Conservation (phyloP, 2,888 invertebrate genomes). For the Resseliella maxima region DNA sequence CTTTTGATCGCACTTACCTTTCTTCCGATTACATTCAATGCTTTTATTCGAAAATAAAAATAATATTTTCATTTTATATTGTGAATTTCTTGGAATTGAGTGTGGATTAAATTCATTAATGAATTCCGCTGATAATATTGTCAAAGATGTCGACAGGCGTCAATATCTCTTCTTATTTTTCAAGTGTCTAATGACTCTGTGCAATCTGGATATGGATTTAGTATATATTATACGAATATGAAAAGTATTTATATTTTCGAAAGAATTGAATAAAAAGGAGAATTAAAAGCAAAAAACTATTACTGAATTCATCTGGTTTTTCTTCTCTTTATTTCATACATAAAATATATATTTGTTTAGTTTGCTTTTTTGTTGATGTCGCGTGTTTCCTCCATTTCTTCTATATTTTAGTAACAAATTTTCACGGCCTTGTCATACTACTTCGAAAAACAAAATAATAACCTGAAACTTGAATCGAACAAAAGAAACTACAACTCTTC, state of each 20-base stretch:
- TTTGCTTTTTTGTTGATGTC: background rate
- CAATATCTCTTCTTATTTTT: background rate
- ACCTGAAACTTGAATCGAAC: slow-evolving; percentile 6
- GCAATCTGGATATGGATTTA: background rate
- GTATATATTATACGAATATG: too few species aligned
- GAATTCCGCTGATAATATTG: slow-evolving; percentile 7
- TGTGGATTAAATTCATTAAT: too few species aligned
- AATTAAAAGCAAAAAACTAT: slow-evolving; percentile 8
- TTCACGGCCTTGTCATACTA: slow-evolving; percentile 3
- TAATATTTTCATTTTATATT: too few species aligned
- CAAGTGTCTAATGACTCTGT: slow-evolving; percentile 2
- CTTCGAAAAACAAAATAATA: slow-evolving; percentile 13
- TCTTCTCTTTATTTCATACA: background rate
- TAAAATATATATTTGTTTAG: background rate
- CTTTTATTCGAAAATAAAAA: too few species aligned
- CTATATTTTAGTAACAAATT: background rate
- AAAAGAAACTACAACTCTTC: slow-evolving; percentile 54
- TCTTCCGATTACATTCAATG: too few species aligned
- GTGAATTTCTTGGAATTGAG: too few species aligned
- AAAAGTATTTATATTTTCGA: too few species aligned
- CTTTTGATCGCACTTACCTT: too few species aligned
- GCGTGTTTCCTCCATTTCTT: slow-evolving; percentile 25
- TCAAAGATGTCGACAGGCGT: background rate
- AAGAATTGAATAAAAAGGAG: background rate
- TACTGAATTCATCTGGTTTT: background rate